Percentiles rank a stretch among this genome's conserved stretches.
Evolutionary conservation across 2,888 invertebrate genomes (phyloP).

Genomic region (Nemotelus nigrinus): DNA sequence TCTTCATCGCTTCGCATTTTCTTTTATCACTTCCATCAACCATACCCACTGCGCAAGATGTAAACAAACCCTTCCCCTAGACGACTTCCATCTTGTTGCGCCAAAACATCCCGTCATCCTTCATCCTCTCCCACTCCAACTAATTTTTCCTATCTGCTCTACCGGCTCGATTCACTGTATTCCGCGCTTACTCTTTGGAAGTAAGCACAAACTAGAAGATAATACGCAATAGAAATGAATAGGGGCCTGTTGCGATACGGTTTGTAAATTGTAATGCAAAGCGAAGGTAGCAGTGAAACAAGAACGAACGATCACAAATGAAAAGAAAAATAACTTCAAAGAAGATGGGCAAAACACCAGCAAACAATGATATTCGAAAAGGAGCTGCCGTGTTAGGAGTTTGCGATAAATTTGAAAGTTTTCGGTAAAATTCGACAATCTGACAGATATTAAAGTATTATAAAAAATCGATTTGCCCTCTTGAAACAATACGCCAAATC

Average conservation of each 20-base stretch:
- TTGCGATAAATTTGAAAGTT: neutral
- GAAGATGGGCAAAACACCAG: neutral
- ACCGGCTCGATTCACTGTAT: too few species aligned
- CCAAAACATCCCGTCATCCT: too few species aligned
- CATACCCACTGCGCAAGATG: constrained; percentile 26
- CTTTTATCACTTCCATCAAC: neutral
- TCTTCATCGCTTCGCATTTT: neutral
- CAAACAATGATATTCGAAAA: neutral
- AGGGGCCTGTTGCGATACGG: neutral
- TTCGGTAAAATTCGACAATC: too few species aligned
- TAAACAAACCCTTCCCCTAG: constrained; percentile 30
- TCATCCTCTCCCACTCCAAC: too few species aligned
- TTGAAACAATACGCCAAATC: too few species aligned
- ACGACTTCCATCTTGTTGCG: neutral
- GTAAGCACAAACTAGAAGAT: constrained; percentile 15
- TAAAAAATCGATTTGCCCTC: too few species aligned
- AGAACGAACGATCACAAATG: neutral
- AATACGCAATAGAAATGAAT: constrained; percentile 28
- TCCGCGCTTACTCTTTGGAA: neutral
- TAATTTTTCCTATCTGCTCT: too few species aligned
- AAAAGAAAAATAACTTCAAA: neutral
- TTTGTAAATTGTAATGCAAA: neutral
- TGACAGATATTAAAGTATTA: neutral
- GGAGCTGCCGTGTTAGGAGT: neutral
- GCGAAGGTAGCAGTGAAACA: neutral